A percentile compares a stretch with the other conserved stretches of the same genome.
Conservation (phyloP, 2,888 invertebrate genomes). For the Phalera bucephala region DNA sequence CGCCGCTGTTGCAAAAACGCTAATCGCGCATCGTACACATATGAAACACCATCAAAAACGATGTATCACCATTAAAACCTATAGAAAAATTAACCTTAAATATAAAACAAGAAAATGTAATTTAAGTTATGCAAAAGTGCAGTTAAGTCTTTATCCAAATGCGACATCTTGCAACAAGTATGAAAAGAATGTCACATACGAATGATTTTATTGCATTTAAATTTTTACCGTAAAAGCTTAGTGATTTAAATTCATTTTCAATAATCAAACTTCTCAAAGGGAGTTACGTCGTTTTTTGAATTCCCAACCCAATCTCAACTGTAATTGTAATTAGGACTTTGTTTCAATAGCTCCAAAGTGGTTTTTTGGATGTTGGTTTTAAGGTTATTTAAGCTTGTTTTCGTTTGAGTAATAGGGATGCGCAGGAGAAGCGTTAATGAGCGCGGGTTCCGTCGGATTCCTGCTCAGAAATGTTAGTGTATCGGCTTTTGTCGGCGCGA, state of each 20-base stretch:
- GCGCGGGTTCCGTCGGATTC: conserved; percentile 72
- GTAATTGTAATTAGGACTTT: conserved; percentile 5
- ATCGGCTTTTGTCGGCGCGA: conserved; percentile 79
- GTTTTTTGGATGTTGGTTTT: conserved; percentile 8
- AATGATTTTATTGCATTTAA: background rate
- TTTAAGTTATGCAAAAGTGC: conserved; percentile 4
- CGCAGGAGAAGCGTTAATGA: conserved; percentile 76
- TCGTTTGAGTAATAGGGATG: conserved; percentile 33
- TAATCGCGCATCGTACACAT: conserved; percentile 71
- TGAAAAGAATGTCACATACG: conserved; percentile 22
- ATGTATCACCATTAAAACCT: conserved; percentile 13
- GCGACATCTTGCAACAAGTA: conserved; percentile 13
- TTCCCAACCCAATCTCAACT: conserved; percentile 8
- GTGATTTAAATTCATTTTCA: conserved; percentile 4
- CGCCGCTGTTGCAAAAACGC: conserved; percentile 74
- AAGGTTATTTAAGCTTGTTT: conserved; percentile 39
- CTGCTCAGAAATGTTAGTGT: conserved; percentile 66
- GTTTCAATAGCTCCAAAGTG: conserved; percentile 1
- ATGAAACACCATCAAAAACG: conserved; percentile 30
- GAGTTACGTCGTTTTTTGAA: conserved; percentile 24
- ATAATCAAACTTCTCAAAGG: conserved; percentile 2
- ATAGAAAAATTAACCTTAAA: conserved; percentile 13
- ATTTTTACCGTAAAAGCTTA: conserved; percentile 4
- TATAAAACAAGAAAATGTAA: background rate
- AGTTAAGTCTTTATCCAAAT: conserved; percentile 18